These are phyloP conservation scores for Asobara japonica DNA, from an alignment of 1,140 invertebrate species.

Conservation along the genomic window DNA sequence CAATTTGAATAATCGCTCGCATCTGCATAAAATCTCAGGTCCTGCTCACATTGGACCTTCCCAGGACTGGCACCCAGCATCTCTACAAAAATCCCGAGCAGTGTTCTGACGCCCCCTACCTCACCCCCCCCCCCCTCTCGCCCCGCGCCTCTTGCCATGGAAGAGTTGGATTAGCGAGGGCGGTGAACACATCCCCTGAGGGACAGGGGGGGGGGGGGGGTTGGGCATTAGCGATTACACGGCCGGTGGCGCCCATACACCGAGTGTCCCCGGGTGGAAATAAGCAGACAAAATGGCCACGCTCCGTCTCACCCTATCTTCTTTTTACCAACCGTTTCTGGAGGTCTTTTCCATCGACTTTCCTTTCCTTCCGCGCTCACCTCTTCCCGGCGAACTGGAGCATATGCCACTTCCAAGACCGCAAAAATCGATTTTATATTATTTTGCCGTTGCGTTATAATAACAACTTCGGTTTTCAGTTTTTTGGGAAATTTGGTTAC, in stretches of 20 bases:
- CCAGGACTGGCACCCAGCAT: too few relatives aligned
- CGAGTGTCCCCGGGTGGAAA: conserved; percentile 57
- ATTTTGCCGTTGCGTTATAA: too few relatives aligned
- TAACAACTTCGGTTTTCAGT: too few relatives aligned
- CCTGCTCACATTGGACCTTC: too few relatives aligned
- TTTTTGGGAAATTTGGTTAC: too few relatives aligned
- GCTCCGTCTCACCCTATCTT: conserved; percentile 52
- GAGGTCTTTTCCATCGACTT: conserved; percentile 3
- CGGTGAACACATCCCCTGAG: conserved; percentile 28
- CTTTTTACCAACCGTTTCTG: conserved; percentile 42
- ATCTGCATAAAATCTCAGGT: too few relatives aligned
- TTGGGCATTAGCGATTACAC: conserved; percentile 62
- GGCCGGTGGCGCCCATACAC: conserved; percentile 56
- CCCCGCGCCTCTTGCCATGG: neutral
- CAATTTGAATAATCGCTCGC: too few relatives aligned
- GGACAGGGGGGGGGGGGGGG: conserved; percentile 43
- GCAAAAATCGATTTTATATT: neutral
- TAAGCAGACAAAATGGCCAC: conserved; percentile 62
- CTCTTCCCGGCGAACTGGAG: neutral
- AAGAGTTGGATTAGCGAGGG: conserved; percentile 44
- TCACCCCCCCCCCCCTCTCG: neutral
- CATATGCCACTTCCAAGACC: neutral
- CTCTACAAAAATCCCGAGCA: too few relatives aligned
- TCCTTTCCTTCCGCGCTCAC: neutral
- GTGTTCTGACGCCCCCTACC: too few relatives aligned